Conservation (phyloP, 2,113 vertebrate genomes). For the Rhynchomys soricoides region DNA sequence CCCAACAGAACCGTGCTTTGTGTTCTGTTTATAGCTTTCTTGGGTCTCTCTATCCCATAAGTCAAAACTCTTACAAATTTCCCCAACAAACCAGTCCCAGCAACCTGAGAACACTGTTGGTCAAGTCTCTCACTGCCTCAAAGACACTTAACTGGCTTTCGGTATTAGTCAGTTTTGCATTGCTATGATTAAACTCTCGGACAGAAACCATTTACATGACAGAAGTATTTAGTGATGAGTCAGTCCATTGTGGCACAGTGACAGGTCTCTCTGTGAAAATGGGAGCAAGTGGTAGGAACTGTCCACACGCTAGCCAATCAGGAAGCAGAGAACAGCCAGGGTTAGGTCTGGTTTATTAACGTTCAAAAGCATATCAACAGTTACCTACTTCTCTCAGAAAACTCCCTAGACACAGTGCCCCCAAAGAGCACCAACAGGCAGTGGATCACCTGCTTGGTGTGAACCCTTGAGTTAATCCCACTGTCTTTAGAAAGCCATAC, state of each 20-base stretch:
- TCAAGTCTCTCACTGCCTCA: background rate
- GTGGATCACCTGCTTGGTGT: background rate
- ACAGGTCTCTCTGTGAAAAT: background rate
- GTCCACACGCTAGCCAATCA: background rate
- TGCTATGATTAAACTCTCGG: background rate
- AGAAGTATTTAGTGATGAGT: background rate
- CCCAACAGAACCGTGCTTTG: background rate
- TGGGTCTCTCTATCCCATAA: background rate
- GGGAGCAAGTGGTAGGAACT: background rate
- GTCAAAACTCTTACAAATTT: background rate
- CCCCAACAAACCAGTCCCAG: background rate
- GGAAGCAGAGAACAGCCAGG: background rate
- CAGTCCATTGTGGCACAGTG: background rate
- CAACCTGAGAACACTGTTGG: background rate
- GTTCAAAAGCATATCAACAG: background rate
- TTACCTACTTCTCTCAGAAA: background rate
- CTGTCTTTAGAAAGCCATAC: background rate
- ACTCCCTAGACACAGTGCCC: background rate
- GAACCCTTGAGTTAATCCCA: background rate
- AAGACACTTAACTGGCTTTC: background rate
- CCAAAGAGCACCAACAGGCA: background rate
- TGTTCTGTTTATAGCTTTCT: background rate
- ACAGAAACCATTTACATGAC: background rate
- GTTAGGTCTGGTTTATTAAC: background rate
- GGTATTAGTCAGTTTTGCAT: background rate